Evolutionary conservation across 2,113 vertebrate species (phyloP).

Genomic region (Aptenodytes patagonicus): DNA sequence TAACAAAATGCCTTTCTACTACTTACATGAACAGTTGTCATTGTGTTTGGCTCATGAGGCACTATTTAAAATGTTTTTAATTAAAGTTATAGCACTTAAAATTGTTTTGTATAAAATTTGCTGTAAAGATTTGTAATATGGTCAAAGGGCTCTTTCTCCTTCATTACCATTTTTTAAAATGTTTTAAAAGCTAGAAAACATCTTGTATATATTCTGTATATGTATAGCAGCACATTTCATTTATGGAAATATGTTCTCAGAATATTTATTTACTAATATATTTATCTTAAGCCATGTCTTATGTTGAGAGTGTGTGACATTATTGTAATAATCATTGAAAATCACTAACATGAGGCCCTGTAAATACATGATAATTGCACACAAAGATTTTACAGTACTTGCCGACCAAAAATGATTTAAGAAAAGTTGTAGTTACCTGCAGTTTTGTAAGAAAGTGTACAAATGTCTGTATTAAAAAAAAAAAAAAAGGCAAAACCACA

Average conservation of each 20-base stretch:
- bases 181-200: conserved; percentile 91
- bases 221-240: conserved; percentile 99
- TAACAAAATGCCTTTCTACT: conserved; percentile 69
- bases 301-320: conserved; percentile 92
- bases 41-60: conserved; percentile 86
- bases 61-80: conserved; percentile 88
- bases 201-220: conserved; percentile 94
- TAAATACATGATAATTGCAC: conserved; percentile 99
- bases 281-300: conserved; percentile 99
- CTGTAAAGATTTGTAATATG: conserved; percentile 80
- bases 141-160: conserved; percentile 87
- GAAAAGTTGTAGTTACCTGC: conserved; percentile 90
- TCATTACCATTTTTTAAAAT: conserved; percentile 88
- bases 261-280: conserved; percentile 99
- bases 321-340: conserved; percentile 88
- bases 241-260: conserved; percentile 99
- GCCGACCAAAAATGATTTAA: conserved; percentile 97
- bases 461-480: conserved; percentile 90
- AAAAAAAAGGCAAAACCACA: conserved; percentile 80
- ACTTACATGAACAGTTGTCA: conserved; percentile 50
- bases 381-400: conserved; percentile 92
- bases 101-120: conserved; percentile 89
- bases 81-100: conserved; percentile 92
- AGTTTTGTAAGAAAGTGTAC: conserved; percentile 99
- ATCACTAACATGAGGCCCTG: conserved; percentile 96